Percentiles rank a stretch among this genome's conserved stretches.
Evolutionary conservation across 2,113 vertebrate genomes (phyloP).

Genomic region (Crotalus horridus): DNA sequence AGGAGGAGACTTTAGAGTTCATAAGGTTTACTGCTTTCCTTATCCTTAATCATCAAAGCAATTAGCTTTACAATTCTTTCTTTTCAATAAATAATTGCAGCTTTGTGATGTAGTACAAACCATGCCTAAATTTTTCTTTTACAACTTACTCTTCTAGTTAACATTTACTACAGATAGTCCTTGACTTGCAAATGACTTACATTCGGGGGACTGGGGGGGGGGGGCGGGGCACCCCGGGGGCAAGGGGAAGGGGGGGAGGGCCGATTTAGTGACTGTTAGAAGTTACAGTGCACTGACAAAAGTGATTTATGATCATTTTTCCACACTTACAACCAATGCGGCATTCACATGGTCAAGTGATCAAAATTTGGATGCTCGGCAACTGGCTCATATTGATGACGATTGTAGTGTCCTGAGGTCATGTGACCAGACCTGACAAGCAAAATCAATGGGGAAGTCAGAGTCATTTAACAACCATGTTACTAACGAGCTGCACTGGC

Average conservation of each 20-base stretch:
- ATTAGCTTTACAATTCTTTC: background rate
- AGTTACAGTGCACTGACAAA: background rate
- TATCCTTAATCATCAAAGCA: background rate
- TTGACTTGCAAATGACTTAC: background rate
- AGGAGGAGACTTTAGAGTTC: too few relatives aligned
- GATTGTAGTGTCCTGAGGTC: too few relatives aligned
- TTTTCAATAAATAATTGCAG: background rate
- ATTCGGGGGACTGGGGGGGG: too few relatives aligned
- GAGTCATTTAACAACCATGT: background rate
- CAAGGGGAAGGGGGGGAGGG: too few relatives aligned
- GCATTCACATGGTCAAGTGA: background rate
- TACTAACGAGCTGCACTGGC: background rate
- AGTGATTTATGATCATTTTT: background rate
- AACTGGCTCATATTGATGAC: background rate
- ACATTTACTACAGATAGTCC: background rate
- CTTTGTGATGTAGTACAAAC: background rate
- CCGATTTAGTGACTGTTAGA: background rate
- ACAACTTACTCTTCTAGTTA: accelerated
- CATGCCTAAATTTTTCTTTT: background rate
- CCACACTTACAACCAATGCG: background rate
- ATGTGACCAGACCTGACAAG: background rate
- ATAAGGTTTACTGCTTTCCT: background rate
- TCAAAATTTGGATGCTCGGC: background rate
- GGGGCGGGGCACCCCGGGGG: too few relatives aligned
- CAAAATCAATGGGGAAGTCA: background rate